Evolutionary conservation across 1,140 invertebrate genomes (phyloP), one percentile per base, ranked within the genome.

Genomic region (Drosophila mojavensis): DNA sequence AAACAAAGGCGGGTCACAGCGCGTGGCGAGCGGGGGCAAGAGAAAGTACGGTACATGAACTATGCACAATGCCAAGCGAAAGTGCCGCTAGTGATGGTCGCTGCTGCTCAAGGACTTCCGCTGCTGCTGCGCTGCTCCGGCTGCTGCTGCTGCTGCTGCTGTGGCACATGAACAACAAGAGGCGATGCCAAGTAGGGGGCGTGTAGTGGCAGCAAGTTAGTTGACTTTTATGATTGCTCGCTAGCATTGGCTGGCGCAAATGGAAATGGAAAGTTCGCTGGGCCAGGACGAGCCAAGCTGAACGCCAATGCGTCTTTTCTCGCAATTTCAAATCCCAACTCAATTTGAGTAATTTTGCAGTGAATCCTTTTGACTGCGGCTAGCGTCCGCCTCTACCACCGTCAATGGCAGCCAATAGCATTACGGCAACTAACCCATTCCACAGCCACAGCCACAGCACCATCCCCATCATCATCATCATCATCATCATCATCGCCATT

Each of bases 301-400:
- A 73, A 73, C 70, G 67, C 70, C 70, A 73, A 73, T 71, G 64
- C 81, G 76, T 80, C 74, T 89, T 83, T 88, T 88, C 79, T 83
- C 83, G 81, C 83, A 89, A 89, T 89, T 89, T 89, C 77, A 89
- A 88, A 88, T 88, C 83, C 83, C 83, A 88, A 88, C 83, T 88
- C 83, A 89, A 88, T 88, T 88, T 88, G 83, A 89, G 83, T 89
- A 88, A 88, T 88, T 88, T 89, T 83, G 77, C 77, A 83, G 65
- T 67, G 83, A 88, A 88, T 88, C 83, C 83, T 88, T 88, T 88
- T 75, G 77, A 70, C 75, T 82, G 79, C 63, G 83, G 79, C 79
- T 75, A 51, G 48, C 47, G 55, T 60, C 15, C 43, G 28, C 33
- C 15, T 24, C 36, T 28, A 36, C 43, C 41, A 15, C 6, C 4